Percentiles rank a stretch among this genome's conserved stretches.
phyloP scores from a whole-genome alignment of 1,140 invertebrate genomes.

The Dendrolimus punctatus region DNA sequence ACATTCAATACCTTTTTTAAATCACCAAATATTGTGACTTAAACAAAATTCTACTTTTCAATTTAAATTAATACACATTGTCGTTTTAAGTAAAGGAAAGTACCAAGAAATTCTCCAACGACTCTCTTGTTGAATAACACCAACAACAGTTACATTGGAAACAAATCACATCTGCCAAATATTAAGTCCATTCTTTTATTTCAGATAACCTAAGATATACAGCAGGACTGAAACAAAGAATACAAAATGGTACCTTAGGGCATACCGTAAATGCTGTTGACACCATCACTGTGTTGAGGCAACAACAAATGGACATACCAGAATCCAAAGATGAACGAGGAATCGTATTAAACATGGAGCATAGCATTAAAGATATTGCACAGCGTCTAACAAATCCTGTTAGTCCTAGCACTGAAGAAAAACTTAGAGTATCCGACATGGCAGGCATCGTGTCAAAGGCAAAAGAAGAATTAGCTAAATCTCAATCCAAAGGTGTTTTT shows the following conservation, averaged over 20 bases:
- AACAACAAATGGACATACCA: constrained; percentile 42
- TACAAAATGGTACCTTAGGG: constrained; percentile 69
- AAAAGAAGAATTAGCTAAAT: constrained; percentile 91
- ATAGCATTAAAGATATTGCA: constrained; percentile 89
- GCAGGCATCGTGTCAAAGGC: constrained; percentile 93
- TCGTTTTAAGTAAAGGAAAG: too few species aligned
- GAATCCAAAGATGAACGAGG: constrained; percentile 75
- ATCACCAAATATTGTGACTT: not conserved
- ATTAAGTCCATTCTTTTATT: constrained; percentile 8
- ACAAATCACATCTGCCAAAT: not conserved
- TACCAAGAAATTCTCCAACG: too few species aligned
- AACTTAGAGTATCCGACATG: constrained; percentile 83
- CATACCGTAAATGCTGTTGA: constrained; percentile 48
- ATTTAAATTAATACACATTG: too few species aligned
- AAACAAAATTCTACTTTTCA: not conserved
- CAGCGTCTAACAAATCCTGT: constrained; percentile 82
- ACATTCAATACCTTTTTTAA: not conserved
- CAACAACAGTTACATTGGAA: too few species aligned
- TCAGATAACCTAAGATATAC: constrained; percentile 71
- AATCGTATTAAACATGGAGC: constrained; percentile 77
- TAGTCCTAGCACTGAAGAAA: constrained; percentile 64
- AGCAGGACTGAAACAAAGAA: constrained; percentile 72
- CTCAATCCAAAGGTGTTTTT: constrained; percentile 76
- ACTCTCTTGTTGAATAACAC: too few species aligned
- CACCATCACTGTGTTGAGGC: constrained; percentile 35